Base-by-base conservation (phyloP, 1,140 invertebrate species). In the Pogonomyrmex barbatus region DNA sequence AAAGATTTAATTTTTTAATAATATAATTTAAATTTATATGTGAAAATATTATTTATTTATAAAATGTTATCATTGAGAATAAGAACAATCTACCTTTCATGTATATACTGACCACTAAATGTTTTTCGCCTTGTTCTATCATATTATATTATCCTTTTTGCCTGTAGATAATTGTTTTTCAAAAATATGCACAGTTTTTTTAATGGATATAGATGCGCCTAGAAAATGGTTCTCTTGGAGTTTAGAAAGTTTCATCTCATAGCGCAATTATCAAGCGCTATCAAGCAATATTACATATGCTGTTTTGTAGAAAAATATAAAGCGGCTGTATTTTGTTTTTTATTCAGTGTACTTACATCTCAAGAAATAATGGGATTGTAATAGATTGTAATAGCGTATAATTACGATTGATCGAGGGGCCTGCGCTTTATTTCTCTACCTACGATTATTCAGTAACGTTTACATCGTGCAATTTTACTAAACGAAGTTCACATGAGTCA, bases 341-440 rank as follows among this genome's bases (percentile, higher is more conserved):
- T 54, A 68, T 79, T 42, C 47, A 12, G 47, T 65, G n/a, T 24
- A 67, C 60, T 79, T 79, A 42, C 52, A 60, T 68, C 5, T 54
- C 24, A 54, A 54, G 30, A 81, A 68, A 50, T 81, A 81, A 68
- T 68, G 8, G n/a, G 50, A 56, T 81, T 56, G 8, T 4, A 54
- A 68, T 56, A 54, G 8, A 24, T 68, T 62, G 63, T 24, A 24
- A 24, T 24, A 24, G 52, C 47, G 36, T 56, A 33, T 12, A 81
- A 81, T 70, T 81, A 70, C 36, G 14, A 81, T 70, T 68, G 77
- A 81, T 81, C 77, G 47, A 42, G 14, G n/a, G 33, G 56, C 77
- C 47, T 79, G 62, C 62, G 77, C 62, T 68, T 68, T 68, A 54
- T 30, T 33, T 36, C 42, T 36, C 8, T 47, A 0, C 42, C 33